Evolutionary conservation across 2,113 vertebrate genomes (phyloP).

Genomic region (Silurus glanis): DNA sequence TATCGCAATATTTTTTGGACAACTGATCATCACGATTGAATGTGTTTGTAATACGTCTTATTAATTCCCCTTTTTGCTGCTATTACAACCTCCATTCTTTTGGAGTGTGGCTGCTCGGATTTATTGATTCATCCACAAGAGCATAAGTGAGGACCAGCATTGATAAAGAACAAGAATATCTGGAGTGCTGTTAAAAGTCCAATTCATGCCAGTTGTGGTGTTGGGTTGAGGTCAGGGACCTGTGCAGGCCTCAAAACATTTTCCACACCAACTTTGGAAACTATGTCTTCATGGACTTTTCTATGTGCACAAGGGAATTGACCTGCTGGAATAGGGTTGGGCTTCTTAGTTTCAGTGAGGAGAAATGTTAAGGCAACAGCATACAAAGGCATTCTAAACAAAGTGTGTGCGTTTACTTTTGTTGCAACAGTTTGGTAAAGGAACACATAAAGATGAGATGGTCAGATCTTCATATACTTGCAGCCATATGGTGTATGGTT

Average conservation of each 20-base stretch:
- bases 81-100: not conserved
- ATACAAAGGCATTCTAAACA: not conserved
- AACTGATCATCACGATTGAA: not conserved
- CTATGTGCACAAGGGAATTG: not conserved
- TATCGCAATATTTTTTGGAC: not conserved
- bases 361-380: not conserved
- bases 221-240: not conserved
- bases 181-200: not conserved
- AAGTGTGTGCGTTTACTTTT: not conserved
- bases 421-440: not conserved
- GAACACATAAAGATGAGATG: not conserved
- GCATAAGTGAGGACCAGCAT: not conserved
- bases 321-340: not conserved
- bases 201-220: not conserved
- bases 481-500: not conserved
- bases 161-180: not conserved
- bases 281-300: not conserved
- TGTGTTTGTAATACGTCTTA: not conserved
- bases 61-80: not conserved
- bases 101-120: not conserved
- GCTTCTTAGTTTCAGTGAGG: not conserved
- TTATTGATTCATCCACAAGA: not conserved
- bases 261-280: not conserved
- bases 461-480: not conserved
- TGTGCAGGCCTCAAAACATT: not conserved